Conservation (phyloP, 1,140 invertebrate species). For the Aplysia californica region DNA sequence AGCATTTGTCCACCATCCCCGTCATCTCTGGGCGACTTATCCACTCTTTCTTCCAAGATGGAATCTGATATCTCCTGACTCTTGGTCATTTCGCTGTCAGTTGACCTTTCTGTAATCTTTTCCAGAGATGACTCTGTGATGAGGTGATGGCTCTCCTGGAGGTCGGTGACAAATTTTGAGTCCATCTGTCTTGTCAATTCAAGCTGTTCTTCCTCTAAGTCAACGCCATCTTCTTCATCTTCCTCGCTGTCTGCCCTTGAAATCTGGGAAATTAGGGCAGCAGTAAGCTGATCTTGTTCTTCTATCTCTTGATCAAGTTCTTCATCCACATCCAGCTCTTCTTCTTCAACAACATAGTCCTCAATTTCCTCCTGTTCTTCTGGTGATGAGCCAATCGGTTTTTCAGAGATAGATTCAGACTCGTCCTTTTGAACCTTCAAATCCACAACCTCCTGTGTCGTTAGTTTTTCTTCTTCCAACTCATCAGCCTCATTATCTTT, state of each 20-base stretch:
- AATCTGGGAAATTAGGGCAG: conserved; percentile 33
- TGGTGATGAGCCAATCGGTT: conserved; percentile 6
- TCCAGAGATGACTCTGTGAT: conserved; percentile 10
- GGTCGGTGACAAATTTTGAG: not conserved
- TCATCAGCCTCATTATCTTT: not conserved
- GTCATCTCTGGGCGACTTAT: not conserved
- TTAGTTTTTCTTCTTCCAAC: too few species aligned
- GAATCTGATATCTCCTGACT: conserved; percentile 40
- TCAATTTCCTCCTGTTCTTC: conserved; percentile 32
- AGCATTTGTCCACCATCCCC: not conserved
- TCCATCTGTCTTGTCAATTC: too few species aligned
- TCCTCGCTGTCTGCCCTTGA: not conserved
- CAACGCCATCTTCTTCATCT: not conserved
- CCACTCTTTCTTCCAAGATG: conserved; percentile 10
- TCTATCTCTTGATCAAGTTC: conserved; percentile 32
- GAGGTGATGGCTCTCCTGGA: not conserved
- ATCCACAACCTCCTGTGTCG: too few species aligned
- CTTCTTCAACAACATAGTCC: not conserved
- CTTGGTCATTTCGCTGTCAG: conserved; percentile 13
- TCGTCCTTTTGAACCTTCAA: too few species aligned
- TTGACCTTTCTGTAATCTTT: not conserved
- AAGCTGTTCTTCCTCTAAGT: not conserved
- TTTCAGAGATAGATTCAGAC: conserved; percentile 13
- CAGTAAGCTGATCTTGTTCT: conserved; percentile 32
- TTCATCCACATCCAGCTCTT: conserved; percentile 4